These are phyloP conservation scores for Polyergus mexicanus DNA, from an alignment of 1,140 invertebrate genomes.

Conservation along the genomic window DNA sequence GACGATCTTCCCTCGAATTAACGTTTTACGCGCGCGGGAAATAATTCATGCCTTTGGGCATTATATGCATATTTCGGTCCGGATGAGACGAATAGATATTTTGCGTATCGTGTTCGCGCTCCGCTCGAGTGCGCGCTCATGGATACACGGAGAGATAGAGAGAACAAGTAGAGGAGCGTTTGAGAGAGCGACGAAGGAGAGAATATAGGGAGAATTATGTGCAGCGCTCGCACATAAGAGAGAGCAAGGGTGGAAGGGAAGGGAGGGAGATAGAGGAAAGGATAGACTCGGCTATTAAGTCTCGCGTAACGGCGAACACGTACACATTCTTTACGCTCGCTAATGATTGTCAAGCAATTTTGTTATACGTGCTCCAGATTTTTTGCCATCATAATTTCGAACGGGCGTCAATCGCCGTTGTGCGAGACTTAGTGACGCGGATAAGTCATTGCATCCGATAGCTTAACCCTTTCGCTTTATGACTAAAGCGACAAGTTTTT, in stretches of 20 bases:
- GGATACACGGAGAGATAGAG: constrained; percentile 55
- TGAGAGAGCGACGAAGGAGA: constrained; percentile 11
- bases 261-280: neutral
- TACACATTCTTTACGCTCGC: constrained; percentile 55
- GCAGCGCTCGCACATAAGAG: neutral
- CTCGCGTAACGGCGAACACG: constrained; percentile 53
- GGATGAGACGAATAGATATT: constrained; percentile 57
- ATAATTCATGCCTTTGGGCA: neutral
- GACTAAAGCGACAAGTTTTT: neutral
- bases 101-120: constrained; percentile 61
- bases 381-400: constrained; percentile 53
- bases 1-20: constrained; percentile 21
- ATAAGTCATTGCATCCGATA: neutral
- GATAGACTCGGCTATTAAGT: constrained; percentile 54
- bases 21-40: constrained; percentile 21
- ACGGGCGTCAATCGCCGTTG: constrained; percentile 22
- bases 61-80: constrained; percentile 44
- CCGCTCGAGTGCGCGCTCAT: constrained; percentile 48
- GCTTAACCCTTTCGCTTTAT: neutral
- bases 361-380: constrained; percentile 54
- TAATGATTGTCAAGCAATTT: constrained; percentile 67
- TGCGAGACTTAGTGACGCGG: constrained; percentile 25
- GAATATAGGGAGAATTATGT: constrained; percentile 21
- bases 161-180: constrained; percentile 62
- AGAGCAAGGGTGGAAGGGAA: neutral